Conservation (phyloP, 2,113 vertebrate species). For the Corythaixoides concolor region DNA sequence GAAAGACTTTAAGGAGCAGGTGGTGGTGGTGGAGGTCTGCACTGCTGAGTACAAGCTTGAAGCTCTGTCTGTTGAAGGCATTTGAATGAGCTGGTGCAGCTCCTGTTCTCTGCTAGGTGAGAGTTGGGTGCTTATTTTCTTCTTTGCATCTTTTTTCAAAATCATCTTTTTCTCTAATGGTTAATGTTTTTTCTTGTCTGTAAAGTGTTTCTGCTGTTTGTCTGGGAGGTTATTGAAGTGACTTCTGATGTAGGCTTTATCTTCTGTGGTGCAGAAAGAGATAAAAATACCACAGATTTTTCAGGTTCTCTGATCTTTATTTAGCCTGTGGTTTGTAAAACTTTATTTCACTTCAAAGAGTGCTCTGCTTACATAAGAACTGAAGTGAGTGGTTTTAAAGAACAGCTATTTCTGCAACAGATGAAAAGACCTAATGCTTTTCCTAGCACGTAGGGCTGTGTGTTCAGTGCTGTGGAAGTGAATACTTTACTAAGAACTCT, state of each 20-base stretch:
- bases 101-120: neutral
- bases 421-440: neutral
- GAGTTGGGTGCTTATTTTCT: neutral
- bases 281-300: neutral
- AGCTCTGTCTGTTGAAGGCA: rapidly evolving
- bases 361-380: neutral
- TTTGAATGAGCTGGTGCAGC: neutral
- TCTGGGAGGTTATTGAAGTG: neutral
- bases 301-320: slow-evolving; percentile 9
- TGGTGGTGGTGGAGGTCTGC: neutral
- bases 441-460: rapidly evolving
- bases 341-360: neutral
- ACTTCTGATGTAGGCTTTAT: neutral
- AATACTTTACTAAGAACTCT: neutral
- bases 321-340: slow-evolving; percentile 16
- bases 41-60: rapidly evolving
- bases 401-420: neutral
- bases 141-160: neutral
- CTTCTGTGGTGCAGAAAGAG: neutral
- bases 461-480: neutral
- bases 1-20: rapidly evolving
- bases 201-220: neutral
- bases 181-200: neutral
- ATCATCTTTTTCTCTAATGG: neutral
- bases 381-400: neutral